Conservation (phyloP, 1,140 invertebrate species). For the Drosophila melanica region DNA sequence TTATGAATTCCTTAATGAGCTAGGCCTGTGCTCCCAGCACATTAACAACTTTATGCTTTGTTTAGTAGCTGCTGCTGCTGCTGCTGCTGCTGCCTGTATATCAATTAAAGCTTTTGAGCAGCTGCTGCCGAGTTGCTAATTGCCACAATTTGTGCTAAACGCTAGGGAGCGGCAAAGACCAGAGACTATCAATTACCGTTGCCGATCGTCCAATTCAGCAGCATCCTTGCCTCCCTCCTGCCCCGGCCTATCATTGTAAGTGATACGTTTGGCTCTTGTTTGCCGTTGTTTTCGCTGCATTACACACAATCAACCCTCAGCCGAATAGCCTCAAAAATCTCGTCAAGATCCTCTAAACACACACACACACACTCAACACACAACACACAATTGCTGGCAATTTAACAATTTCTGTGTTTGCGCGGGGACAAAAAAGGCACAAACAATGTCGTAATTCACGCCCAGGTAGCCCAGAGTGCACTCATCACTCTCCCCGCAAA, state of each 20-base stretch:
- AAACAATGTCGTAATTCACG: constrained; percentile 81
- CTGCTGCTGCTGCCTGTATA: constrained; percentile 56
- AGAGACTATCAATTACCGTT: constrained; percentile 75
- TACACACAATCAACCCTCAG: constrained; percentile 62
- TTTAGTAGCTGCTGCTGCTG: constrained; percentile 39
- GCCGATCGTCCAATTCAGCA: constrained; percentile 44
- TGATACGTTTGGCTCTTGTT: constrained; percentile 47
- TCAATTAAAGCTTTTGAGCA: constrained; percentile 68
- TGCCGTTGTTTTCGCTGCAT: constrained; percentile 28
- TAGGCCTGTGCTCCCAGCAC: constrained; percentile 50
- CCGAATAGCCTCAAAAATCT: constrained; percentile 28
- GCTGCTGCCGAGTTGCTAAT: constrained; percentile 70
- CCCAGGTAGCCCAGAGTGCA: constrained; percentile 63
- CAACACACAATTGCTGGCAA: constrained; percentile 54
- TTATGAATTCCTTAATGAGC: constrained; percentile 73
- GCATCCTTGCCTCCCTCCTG: constrained; percentile 17
- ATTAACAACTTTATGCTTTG: constrained; percentile 82
- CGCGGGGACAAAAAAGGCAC: constrained; percentile 9
- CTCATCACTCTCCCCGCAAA: constrained; percentile 5
- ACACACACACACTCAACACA: neutral
- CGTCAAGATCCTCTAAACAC: constrained; percentile 41
- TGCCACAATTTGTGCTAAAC: constrained; percentile 79
- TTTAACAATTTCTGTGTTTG: constrained; percentile 68
- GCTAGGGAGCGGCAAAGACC: constrained; percentile 45
- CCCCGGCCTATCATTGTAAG: constrained; percentile 39